Evolutionary conservation across 2,113 vertebrate genomes (phyloP).

Genomic region (Corvus cornix): DNA sequence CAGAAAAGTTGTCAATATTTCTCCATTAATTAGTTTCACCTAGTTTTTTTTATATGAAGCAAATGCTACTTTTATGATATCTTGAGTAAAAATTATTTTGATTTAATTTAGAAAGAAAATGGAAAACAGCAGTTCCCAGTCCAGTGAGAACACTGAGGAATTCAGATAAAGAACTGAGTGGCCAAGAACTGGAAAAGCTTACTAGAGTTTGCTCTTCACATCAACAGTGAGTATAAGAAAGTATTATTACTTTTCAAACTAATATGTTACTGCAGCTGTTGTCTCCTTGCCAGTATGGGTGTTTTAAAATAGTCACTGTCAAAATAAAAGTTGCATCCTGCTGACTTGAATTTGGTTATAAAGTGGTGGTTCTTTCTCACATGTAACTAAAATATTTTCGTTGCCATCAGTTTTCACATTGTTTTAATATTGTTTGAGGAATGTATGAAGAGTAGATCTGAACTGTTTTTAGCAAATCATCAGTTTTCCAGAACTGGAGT

Average conservation of each 20-base stretch:
- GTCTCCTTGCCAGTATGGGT: background rate
- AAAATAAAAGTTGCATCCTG: background rate
- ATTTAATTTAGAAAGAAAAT: slow-evolving; percentile 82
- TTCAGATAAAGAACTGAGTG: slow-evolving; percentile 69
- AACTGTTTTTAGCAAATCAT: background rate
- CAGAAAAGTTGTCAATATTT: background rate
- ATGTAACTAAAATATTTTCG: background rate
- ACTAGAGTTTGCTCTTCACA: slow-evolving; percentile 88
- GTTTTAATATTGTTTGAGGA: background rate
- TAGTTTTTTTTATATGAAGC: background rate
- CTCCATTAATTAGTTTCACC: background rate
- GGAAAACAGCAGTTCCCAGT: slow-evolving; percentile 68
- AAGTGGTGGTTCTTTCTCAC: background rate
- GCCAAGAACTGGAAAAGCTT: slow-evolving; percentile 83
- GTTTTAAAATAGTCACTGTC: background rate
- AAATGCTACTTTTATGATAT: background rate
- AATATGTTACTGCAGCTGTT: background rate
- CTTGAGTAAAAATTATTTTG: slow-evolving; percentile 36
- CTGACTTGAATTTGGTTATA: background rate
- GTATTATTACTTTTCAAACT: background rate
- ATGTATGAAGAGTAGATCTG: background rate
- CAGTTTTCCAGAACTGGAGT: background rate
- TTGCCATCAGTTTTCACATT: background rate
- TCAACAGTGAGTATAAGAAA: slow-evolving; percentile 82
- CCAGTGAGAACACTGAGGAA: slow-evolving; percentile 42